These are phyloP conservation scores for Piprites chloris DNA, from an alignment of 2,113 vertebrate species.

Conservation along the genomic window DNA sequence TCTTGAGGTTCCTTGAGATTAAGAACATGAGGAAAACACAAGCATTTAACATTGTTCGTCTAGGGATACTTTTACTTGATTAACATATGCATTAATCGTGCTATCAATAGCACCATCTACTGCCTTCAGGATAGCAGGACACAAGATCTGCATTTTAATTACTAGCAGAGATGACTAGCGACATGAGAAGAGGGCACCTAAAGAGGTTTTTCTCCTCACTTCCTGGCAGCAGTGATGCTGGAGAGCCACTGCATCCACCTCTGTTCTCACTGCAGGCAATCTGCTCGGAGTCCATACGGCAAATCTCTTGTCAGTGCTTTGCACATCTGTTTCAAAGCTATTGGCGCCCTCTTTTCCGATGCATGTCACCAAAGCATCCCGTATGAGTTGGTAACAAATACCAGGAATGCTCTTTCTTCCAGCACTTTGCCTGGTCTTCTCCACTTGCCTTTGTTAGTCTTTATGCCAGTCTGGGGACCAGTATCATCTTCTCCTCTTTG, in stretches of 20 bases:
- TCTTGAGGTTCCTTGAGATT: background rate
- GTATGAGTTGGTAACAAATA: background rate
- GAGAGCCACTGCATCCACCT: background rate
- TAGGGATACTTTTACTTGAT: background rate
- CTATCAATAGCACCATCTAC: conserved; percentile 45
- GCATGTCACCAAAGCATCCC: background rate
- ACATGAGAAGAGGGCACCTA: background rate
- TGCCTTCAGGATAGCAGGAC: background rate
- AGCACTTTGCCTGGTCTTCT: background rate
- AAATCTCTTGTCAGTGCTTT: background rate
- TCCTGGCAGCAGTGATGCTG: background rate
- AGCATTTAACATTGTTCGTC: background rate
- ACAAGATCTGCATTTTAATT: background rate
- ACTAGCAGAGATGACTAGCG: background rate
- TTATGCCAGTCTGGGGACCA: background rate
- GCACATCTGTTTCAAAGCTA: background rate
- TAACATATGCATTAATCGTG: background rate
- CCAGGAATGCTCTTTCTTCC: background rate
- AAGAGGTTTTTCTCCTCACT: background rate
- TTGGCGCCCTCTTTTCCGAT: background rate
- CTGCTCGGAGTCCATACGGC: background rate
- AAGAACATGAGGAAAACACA: background rate
- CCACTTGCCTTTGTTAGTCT: background rate
- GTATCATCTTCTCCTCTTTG: background rate
- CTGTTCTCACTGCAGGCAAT: background rate